Evolutionary conservation across 2,888 invertebrate genomes (phyloP), one percentile per base, ranked within the genome.

Genomic region (Metellina segmentata): DNA sequence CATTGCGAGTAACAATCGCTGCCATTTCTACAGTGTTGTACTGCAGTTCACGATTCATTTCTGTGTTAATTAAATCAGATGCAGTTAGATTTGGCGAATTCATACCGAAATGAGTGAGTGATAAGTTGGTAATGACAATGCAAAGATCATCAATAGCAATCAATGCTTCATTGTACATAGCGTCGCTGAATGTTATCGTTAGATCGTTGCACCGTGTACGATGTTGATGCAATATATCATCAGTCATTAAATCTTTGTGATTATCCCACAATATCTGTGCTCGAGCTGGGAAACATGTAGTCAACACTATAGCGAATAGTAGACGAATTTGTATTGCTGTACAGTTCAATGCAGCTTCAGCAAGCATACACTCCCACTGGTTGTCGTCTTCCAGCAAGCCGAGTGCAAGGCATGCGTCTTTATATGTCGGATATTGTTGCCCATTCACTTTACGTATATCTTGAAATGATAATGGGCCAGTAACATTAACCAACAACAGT

Each of bases 331-430:
- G 71, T 71, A 34, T 82, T 82, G 82, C 82, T 48, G 82, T 71
- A 82, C 82, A 82, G 71, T 82, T 82, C 71, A 82, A 70, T 82
- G 70, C 70, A n/a, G 71, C 82, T 71, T 82, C 82, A 82, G 82
- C 82, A 82, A 82, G 82, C 71, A 82, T 82, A 71, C 82, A 82
- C 19, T 82, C 82, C 82, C 82, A 82, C 82, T 82, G 82, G 82
- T 82, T 82, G 82, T 82, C 82, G 71, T 82, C 82, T 82, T 82
- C 82, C 82, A 82, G 82, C 82, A 82, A 82, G 70, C 82, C 70
- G 2, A 82, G 71, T 82, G 82, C 82, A 82, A 82, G 71, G 70
- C 82, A 82, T 70, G 82, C 82, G 1, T 82, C 82, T 82, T 82
- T 82, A 82, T 82, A 82, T 51, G 82, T 71, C 71, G 82, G 82